phyloP scores from a whole-genome alignment of 2,888 invertebrate genomes.

The Philaethria dido region DNA sequence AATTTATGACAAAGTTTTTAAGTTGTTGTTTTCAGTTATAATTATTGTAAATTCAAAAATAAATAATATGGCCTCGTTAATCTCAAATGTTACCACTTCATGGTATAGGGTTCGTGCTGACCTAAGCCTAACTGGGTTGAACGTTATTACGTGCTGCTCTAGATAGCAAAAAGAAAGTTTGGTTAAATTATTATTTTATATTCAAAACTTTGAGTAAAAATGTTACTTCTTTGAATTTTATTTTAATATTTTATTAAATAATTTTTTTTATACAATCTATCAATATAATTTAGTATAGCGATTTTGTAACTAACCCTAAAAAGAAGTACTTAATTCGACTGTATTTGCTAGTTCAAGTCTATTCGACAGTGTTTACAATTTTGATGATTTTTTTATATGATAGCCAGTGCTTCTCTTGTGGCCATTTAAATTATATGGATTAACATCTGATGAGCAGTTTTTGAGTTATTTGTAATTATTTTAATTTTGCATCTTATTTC shows the following conservation, averaged over 20 bases:
- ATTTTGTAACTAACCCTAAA: background rate
- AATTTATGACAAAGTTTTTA: too few species aligned
- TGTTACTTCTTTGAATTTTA: background rate
- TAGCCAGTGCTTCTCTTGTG: too few species aligned
- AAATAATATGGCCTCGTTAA: conserved; percentile 43
- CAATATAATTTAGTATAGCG: too few species aligned
- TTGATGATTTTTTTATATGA: too few species aligned
- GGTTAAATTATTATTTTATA: conserved; percentile 22
- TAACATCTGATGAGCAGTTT: too few species aligned
- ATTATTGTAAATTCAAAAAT: conserved; percentile 69
- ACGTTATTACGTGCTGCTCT: conserved; percentile 41
- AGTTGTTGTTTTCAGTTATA: background rate
- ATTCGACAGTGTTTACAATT: too few species aligned
- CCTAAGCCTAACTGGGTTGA: conserved; percentile 43
- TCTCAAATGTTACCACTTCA: conserved; percentile 38
- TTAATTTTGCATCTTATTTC: too few species aligned
- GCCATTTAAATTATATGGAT: too few species aligned
- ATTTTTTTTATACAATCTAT: background rate
- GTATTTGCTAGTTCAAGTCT: too few species aligned
- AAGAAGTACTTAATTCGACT: too few species aligned
- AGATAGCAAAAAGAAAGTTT: conserved; percentile 39
- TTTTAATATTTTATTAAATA: background rate
- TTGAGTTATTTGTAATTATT: too few species aligned
- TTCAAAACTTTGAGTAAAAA: background rate
- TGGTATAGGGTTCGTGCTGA: conserved; percentile 38